Percentiles rank a stretch among this genome's conserved stretches.
Conservation (phyloP, 2,888 invertebrate species). For the Caenorhabditis sinica region DNA sequence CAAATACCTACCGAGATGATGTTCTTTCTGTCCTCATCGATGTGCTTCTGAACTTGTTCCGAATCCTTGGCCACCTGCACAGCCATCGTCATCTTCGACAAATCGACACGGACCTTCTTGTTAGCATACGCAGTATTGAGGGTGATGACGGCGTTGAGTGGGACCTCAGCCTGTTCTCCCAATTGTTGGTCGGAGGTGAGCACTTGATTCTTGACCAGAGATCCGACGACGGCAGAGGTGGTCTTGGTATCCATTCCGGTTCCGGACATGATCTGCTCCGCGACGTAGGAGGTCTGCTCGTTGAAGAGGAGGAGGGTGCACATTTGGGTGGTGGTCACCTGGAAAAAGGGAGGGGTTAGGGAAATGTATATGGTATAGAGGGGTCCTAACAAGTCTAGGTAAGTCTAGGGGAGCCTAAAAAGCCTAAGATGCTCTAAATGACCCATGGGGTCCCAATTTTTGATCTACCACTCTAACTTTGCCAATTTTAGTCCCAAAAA, state of each 20-base stretch:
- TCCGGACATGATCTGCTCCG: constrained; percentile 44
- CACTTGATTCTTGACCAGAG: constrained; percentile 85
- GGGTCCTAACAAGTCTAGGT: too few relatives aligned
- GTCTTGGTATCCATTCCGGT: constrained; percentile 86
- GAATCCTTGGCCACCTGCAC: constrained; percentile 97
- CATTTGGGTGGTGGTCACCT: constrained; percentile 99
- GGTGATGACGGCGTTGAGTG: constrained; percentile 21
- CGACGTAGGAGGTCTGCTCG: constrained; percentile 90
- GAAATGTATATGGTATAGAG: too few relatives aligned
- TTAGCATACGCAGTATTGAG: constrained; percentile 68
- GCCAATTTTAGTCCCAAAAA: too few relatives aligned
- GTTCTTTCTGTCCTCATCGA: constrained; percentile 98
- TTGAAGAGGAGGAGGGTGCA: constrained; percentile 97
- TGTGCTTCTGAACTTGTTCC: constrained; percentile 97
- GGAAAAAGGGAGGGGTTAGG: constrained; percentile 81
- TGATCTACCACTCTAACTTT: too few relatives aligned
- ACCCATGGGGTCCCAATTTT: too few relatives aligned
- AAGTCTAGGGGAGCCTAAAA: too few relatives aligned
- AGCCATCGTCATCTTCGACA: constrained; percentile 95
- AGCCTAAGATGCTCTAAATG: too few relatives aligned
- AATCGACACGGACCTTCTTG: constrained; percentile 97
- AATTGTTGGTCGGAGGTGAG: constrained; percentile 42
- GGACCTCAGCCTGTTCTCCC: constrained; percentile 28
- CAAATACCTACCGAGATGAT: constrained; percentile 90
- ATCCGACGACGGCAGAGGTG: constrained; percentile 91